Evolutionary conservation across 2,888 invertebrate genomes (phyloP).

Genomic region (Lasioglossum pauxillum): DNA sequence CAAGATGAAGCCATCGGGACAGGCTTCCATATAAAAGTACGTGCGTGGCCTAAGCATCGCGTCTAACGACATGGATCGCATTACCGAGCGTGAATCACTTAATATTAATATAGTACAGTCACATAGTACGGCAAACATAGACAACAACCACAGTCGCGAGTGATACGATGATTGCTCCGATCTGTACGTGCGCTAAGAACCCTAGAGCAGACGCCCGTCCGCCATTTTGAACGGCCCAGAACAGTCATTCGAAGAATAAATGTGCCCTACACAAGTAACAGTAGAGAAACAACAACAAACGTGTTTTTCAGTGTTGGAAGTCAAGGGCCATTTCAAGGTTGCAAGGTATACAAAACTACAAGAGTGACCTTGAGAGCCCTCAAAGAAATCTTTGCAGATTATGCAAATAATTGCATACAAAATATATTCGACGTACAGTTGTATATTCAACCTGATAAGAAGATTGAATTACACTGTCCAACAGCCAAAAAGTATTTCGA

Average conservation of each 20-base stretch:
- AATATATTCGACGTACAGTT: neutral
- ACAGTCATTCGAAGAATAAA: conserved; percentile 35
- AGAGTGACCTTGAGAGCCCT: neutral
- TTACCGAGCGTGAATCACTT: conserved; percentile 67
- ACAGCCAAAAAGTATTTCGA: no score
- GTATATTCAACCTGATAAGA: neutral
- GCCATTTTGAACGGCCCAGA: conserved; percentile 35
- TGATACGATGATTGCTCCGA: conserved; percentile 63
- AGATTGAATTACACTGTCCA: no score
- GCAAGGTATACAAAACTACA: neutral
- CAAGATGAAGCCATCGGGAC: conserved; percentile 35
- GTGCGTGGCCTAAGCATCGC: conserved; percentile 52
- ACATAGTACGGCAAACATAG: conserved; percentile 55
- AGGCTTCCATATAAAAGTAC: conserved; percentile 43
- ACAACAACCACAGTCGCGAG: conserved; percentile 49
- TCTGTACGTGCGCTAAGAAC: conserved; percentile 51
- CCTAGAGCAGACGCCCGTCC: conserved; percentile 49
- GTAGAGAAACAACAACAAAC: neutral
- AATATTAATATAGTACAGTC: conserved; percentile 64
- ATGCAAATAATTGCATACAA: neutral
- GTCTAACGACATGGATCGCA: conserved; percentile 62
- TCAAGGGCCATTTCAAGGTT: no score
- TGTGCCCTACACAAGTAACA: neutral
- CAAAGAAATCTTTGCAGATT: no score
- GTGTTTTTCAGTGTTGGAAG: no score